Evolutionary conservation across 2,113 vertebrate genomes (phyloP).

Genomic region (Atrichornis clamosus): DNA sequence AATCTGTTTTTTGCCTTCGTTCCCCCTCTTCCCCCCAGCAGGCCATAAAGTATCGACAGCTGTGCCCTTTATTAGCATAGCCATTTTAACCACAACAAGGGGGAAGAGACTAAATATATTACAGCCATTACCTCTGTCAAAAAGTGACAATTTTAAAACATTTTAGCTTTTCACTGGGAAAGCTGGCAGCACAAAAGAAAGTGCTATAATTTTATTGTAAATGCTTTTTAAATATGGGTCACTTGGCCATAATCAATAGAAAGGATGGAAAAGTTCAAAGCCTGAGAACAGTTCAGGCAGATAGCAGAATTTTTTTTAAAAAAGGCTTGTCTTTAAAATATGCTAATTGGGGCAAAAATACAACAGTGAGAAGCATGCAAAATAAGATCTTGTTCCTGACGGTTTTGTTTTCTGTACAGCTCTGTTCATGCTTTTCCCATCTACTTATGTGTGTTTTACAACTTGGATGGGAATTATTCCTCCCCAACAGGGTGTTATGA

Average conservation of each 20-base stretch:
- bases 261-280: constrained; percentile 68
- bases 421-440: constrained; percentile 49
- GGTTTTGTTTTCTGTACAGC: constrained; percentile 25
- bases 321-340: constrained; percentile 60
- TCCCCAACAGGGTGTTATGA: constrained; percentile 34
- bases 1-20: constrained; percentile 80
- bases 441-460: constrained; percentile 44
- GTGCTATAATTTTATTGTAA: constrained; percentile 83
- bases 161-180: constrained; percentile 80
- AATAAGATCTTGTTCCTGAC: constrained; percentile 17
- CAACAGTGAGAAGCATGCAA: constrained; percentile 39
- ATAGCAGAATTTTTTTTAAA: not conserved
- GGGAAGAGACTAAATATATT: constrained; percentile 83
- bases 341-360: constrained; percentile 61
- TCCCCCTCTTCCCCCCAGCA: constrained; percentile 60
- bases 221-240: constrained; percentile 87
- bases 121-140: constrained; percentile 86
- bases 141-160: constrained; percentile 90
- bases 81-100: constrained; percentile 72
- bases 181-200: constrained; percentile 72
- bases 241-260: constrained; percentile 62
- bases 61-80: constrained; percentile 92
- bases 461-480: constrained; percentile 25
- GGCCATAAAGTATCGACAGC: constrained; percentile 95
- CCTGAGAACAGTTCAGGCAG: constrained; percentile 37